These are phyloP conservation scores for Lasiommata megera DNA, from an alignment of 2,888 invertebrate species.

Conservation along the genomic window DNA sequence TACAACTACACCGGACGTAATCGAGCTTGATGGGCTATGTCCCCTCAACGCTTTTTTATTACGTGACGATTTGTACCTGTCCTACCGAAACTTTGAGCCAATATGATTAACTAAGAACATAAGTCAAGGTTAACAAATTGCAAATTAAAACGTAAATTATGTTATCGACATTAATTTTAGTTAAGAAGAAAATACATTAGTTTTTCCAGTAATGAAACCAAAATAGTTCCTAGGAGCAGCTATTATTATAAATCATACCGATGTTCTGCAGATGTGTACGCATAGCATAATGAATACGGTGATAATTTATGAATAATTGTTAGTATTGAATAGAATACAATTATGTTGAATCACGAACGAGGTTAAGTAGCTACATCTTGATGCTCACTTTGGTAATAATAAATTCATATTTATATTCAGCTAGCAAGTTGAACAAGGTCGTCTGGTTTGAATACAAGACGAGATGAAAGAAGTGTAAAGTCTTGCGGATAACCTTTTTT, in stretches of 20 bases:
- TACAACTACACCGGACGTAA: too few relatives aligned
- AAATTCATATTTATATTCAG: slow-evolving; percentile 9
- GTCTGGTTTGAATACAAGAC: slow-evolving; percentile 1
- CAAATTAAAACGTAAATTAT: not conserved
- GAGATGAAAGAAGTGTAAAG: slow-evolving; percentile 4
- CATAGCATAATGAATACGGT: slow-evolving; percentile 21
- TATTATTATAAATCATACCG: slow-evolving; percentile 30
- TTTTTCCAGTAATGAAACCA: slow-evolving; percentile 23
- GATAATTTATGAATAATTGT: slow-evolving; percentile 29
- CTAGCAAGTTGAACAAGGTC: slow-evolving; percentile 4
- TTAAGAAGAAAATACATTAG: slow-evolving; percentile 15
- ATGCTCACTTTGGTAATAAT: slow-evolving; percentile 8
- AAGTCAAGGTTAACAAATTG: not conserved
- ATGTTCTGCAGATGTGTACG: slow-evolving; percentile 25
- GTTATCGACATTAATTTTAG: not conserved
- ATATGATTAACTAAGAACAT: too few relatives aligned
- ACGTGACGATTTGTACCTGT: too few relatives aligned
- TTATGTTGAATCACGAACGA: slow-evolving; percentile 30
- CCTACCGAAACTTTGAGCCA: too few relatives aligned
- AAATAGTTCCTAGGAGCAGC: slow-evolving; percentile 23
- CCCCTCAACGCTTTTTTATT: too few relatives aligned
- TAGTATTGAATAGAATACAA: slow-evolving; percentile 28
- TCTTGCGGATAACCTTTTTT: not conserved
- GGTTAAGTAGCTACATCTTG: slow-evolving; percentile 21
- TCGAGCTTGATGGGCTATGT: too few relatives aligned